A percentile compares a stretch with the other conserved stretches of the same genome.
Evolutionary conservation across 2,113 vertebrate species (phyloP).

Genomic region (Equus przewalskii): DNA sequence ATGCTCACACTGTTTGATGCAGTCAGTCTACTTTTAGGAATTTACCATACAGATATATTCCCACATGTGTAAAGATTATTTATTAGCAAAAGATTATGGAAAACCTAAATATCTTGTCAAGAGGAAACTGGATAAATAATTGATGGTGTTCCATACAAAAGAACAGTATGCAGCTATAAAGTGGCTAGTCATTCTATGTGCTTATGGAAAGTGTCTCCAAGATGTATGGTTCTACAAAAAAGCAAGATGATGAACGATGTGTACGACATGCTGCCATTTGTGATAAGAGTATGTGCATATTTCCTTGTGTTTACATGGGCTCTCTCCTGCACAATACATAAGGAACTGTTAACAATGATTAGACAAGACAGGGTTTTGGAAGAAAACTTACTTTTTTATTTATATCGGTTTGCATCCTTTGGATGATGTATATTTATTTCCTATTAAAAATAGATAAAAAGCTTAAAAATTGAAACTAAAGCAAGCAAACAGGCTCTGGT

Average conservation of each 20-base stretch:
- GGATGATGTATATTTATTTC: not conserved
- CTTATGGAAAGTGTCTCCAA: not conserved
- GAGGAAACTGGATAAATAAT: not conserved
- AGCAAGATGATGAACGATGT: not conserved
- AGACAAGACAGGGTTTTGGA: not conserved
- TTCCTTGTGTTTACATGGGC: not conserved
- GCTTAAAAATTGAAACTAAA: slow-evolving; percentile 1
- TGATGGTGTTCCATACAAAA: not conserved
- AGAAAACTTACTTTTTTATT: slow-evolving; percentile 32
- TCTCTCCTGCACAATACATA: not conserved
- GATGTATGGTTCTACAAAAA: not conserved
- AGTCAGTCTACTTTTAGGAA: not conserved
- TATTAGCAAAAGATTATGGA: not conserved
- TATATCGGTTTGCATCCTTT: not conserved
- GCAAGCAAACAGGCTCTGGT: slow-evolving; percentile 14
- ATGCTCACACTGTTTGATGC: not conserved
- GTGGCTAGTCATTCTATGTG: not conserved
- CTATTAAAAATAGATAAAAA: slow-evolving; percentile 33
- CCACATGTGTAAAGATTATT: slow-evolving; percentile 8
- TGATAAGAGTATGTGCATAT: not conserved
- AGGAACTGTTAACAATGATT: not conserved
- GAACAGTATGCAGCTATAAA: not conserved
- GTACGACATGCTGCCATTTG: not conserved
- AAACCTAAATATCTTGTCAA: slow-evolving; percentile 9
- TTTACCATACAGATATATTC: slow-evolving; percentile 14